Percentiles rank a stretch among this genome's conserved stretches.
phyloP scores from a whole-genome alignment of 37 sponge, comb jelly and placozoan genomes.

The Lycopodina hypogea region DNA sequence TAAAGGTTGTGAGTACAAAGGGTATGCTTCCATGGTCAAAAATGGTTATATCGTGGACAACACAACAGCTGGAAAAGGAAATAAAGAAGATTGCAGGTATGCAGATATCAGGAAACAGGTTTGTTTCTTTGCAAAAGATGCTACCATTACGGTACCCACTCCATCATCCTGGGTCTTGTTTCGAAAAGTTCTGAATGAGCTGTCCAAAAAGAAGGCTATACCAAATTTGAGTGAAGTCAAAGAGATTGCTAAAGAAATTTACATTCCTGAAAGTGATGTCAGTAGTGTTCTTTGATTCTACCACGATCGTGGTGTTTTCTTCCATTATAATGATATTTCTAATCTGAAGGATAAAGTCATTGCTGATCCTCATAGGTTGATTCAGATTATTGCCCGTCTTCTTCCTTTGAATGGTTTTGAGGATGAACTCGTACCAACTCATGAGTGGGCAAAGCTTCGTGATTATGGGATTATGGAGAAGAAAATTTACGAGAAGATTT shows the following conservation, averaged over 20 bases:
- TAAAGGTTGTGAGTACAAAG: slow-evolving; percentile 18
- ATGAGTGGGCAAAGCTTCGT: slow-evolving; percentile 3
- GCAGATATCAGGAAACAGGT: slow-evolving; percentile 6
- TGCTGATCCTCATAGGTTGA: slow-evolving; percentile 42
- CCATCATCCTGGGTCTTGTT: slow-evolving; percentile 54
- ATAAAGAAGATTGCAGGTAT: slow-evolving; percentile 29
- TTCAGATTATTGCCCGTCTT: slow-evolving; percentile 32
- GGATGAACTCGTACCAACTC: not conserved
- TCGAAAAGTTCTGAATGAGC: slow-evolving; percentile 25
- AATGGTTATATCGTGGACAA: slow-evolving; percentile 43
- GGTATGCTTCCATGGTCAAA: not conserved
- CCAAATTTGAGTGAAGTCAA: not conserved
- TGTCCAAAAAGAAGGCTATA: slow-evolving; percentile 13
- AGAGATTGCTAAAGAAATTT: slow-evolving; percentile 11
- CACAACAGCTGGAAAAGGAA: slow-evolving; percentile 47
- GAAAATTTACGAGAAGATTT: no score
- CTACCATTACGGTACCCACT: slow-evolving; percentile 6
- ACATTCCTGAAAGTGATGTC: slow-evolving; percentile 12
- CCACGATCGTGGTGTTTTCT: slow-evolving; percentile 54
- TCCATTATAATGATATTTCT: slow-evolving; percentile 28
- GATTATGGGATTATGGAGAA: slow-evolving; percentile 40
- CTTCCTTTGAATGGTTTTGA: slow-evolving; percentile 19
- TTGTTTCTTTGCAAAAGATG: slow-evolving; percentile 13
- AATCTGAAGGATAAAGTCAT: slow-evolving; percentile 22
- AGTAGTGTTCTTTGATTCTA: slow-evolving; percentile 48